A percentile compares a stretch with the other conserved stretches of the same genome.
phyloP scores from a whole-genome alignment of 1,140 invertebrate species.

The Augochlora pura region DNA sequence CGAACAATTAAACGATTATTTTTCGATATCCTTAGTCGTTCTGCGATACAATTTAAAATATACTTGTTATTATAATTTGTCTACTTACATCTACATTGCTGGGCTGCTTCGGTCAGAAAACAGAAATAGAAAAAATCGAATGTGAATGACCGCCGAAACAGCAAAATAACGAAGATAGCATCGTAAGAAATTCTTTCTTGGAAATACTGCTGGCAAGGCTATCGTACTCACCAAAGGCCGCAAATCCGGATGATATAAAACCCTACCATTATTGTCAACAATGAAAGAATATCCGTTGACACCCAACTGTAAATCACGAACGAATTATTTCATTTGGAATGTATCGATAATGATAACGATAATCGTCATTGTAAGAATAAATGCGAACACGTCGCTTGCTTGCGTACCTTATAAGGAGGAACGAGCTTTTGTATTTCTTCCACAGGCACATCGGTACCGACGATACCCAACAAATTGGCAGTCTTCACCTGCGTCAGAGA shows the following conservation, averaged over 20 bases:
- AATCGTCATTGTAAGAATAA: too few species aligned
- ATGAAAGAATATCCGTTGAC: conserved; percentile 98
- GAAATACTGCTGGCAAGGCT: background rate
- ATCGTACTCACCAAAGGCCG: conserved; percentile 89
- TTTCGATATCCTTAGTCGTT: too few species aligned
- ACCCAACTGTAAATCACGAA: conserved; percentile 86
- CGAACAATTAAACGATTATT: conserved; percentile 47
- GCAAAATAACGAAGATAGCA: background rate
- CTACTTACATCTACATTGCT: conserved; percentile 74
- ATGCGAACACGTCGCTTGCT: background rate
- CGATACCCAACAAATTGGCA: conserved; percentile 95
- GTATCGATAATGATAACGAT: too few species aligned
- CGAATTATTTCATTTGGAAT: background rate
- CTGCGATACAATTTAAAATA: too few species aligned
- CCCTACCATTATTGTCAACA: conserved; percentile 98
- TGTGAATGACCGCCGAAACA: background rate
- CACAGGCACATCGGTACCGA: conserved; percentile 96
- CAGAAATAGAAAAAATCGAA: conserved; percentile 15
- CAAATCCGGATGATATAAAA: conserved; percentile 98
- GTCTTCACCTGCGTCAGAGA: conserved; percentile 85
- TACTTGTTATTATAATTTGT: background rate
- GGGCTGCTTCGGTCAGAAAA: conserved; percentile 63
- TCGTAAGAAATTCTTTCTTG: background rate
- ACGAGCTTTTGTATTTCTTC: conserved; percentile 95
- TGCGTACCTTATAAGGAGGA: conserved; percentile 92